Evolutionary conservation across 2,113 vertebrate genomes (phyloP).

Genomic region (Lasiurus cinereus): DNA sequence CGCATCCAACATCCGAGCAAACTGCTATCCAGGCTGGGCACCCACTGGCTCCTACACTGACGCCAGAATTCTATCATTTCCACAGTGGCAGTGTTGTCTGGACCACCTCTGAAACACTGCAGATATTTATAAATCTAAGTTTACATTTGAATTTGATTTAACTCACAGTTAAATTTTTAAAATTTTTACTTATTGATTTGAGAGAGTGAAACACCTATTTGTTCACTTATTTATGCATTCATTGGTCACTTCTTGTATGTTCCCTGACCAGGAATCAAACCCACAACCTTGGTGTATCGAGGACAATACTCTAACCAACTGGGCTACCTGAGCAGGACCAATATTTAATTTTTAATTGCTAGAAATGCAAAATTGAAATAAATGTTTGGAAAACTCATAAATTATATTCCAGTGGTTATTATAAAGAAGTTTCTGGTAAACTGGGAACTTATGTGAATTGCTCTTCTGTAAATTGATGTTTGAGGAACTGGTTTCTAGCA

Average conservation of each 20-base stretch:
- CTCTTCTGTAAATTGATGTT: not conserved
- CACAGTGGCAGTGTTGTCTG: not conserved
- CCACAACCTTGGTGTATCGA: not conserved
- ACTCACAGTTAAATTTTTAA: not conserved
- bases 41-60: not conserved
- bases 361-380: constrained; percentile 25
- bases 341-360: constrained; percentile 23
- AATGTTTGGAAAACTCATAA: constrained; percentile 28
- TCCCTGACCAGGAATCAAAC: not conserved
- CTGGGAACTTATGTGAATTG: not conserved
- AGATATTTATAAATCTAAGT: not conserved
- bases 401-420: not conserved
- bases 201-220: not conserved
- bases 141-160: not conserved
- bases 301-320: not conserved
- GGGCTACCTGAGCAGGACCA: not conserved
- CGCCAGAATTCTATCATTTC: not conserved
- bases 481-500: constrained; percentile 46
- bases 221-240: not conserved
- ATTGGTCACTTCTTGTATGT: not conserved
- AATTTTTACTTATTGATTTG: not conserved
- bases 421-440: constrained; percentile 10
- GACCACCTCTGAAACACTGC: not conserved
- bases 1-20: fast-evolving
- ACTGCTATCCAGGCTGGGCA: not conserved